Evolutionary conservation across 35 echinoderm and acorn worm genomes (phyloP).

Genomic region (Strongylocentrotus purpuratus): DNA sequence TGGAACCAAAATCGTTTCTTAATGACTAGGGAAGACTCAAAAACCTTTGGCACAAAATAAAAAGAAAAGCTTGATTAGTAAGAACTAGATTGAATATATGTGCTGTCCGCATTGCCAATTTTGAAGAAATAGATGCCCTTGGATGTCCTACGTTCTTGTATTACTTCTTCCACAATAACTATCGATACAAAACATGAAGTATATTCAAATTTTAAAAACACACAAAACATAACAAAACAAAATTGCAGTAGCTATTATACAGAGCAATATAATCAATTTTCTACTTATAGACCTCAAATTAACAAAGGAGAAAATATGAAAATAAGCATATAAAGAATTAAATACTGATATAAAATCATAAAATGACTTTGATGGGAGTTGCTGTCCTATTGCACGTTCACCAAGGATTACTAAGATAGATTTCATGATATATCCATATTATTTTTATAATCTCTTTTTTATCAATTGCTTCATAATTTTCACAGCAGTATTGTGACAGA

Average conservation of each 20-base stretch:
- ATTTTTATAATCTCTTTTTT: not conserved
- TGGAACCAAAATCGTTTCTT: not conserved
- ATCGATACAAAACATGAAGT: not conserved
- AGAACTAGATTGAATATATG: not conserved
- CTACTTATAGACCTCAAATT: not conserved
- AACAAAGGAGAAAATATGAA: not conserved
- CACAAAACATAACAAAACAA: not conserved
- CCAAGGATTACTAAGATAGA: not conserved
- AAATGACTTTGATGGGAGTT: not conserved
- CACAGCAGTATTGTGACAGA: too few relatives aligned
- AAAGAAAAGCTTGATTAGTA: not conserved
- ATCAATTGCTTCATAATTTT: not conserved
- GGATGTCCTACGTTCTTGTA: not conserved
- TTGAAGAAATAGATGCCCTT: not conserved
- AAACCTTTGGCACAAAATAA: not conserved
- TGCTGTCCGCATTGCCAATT: not conserved
- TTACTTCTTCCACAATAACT: not conserved
- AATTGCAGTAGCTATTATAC: not conserved
- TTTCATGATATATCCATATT: not conserved
- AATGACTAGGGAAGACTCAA: not conserved
- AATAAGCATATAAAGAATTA: not conserved
- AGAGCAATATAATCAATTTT: too few relatives aligned
- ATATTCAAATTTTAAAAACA: not conserved
- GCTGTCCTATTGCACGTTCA: not conserved
- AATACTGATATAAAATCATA: conserved; percentile 9